Evolutionary conservation across 2,888 invertebrate species (phyloP).

Genomic region (Meiosimyza decipiens): DNA sequence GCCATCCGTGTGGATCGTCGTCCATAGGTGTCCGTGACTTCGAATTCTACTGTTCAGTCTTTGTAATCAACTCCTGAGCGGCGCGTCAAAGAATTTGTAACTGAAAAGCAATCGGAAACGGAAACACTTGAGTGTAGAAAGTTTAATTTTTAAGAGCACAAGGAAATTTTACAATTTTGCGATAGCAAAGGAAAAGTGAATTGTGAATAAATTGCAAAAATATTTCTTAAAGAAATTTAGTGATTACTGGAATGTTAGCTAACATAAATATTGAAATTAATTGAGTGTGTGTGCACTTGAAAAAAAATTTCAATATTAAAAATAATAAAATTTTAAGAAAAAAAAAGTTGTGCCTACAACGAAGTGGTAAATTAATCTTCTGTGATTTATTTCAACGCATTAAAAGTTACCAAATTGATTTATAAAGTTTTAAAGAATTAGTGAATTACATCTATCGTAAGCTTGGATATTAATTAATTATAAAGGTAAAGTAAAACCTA

Average conservation of each 20-base stretch:
- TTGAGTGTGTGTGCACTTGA: neutral
- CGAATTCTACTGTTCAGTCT: conserved; percentile 58
- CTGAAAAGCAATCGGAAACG: conserved; percentile 37
- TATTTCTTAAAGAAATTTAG: neutral
- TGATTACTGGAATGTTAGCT: too few relatives aligned
- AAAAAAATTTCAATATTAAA: neutral
- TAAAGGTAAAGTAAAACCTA: too few relatives aligned
- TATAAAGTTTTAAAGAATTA: too few relatives aligned
- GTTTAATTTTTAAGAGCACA: neutral
- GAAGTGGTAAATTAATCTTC: too few relatives aligned
- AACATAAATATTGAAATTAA: neutral
- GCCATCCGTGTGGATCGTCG: conserved; percentile 39
- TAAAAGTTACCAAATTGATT: too few relatives aligned
- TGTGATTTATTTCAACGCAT: too few relatives aligned
- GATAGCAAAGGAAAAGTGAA: neutral
- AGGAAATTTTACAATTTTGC: neutral
- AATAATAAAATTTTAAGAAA: too few relatives aligned
- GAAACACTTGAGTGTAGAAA: conserved; percentile 35
- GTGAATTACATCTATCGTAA: too few relatives aligned
- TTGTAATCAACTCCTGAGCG: conserved; percentile 57
- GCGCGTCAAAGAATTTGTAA: conserved; percentile 46
- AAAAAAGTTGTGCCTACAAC: too few relatives aligned
- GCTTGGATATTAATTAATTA: too few relatives aligned
- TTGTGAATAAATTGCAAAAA: neutral
- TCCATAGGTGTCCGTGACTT: conserved; percentile 42